These are phyloP conservation scores for Heliconius charithonia DNA, from an alignment of 2,888 invertebrate genomes.

Conservation along the genomic window DNA sequence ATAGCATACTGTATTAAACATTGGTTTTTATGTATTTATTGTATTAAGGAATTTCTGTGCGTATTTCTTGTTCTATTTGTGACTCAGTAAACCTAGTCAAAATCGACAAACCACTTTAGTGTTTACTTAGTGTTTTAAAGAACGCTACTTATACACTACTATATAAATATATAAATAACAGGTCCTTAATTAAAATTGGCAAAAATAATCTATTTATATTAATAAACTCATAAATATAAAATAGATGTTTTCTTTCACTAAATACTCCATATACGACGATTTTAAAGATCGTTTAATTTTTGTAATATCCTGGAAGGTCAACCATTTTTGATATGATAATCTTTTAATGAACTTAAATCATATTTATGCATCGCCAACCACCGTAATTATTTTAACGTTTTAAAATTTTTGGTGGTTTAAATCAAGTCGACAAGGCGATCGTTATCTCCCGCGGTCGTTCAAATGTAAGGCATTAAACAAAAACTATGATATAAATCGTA, in stretches of 20 bases:
- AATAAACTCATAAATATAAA: neutral
- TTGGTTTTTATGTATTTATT: neutral
- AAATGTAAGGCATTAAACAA: slow-evolving; percentile 44
- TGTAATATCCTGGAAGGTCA: neutral
- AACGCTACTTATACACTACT: neutral
- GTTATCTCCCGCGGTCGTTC: slow-evolving; percentile 43
- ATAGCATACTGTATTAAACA: neutral
- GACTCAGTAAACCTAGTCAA: neutral
- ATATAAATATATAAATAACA: too few species aligned
- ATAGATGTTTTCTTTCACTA: neutral
- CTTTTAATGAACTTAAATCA: slow-evolving; percentile 26
- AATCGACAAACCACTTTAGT: neutral
- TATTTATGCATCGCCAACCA: slow-evolving; percentile 43
- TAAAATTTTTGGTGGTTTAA: slow-evolving; percentile 38
- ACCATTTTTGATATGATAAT: slow-evolving; percentile 2
- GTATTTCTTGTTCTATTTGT: too few species aligned
- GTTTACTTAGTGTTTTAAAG: neutral
- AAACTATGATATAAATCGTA: slow-evolving; percentile 43
- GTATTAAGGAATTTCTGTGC: neutral
- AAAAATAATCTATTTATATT: neutral
- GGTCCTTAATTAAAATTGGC: neutral
- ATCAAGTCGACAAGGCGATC: slow-evolving; percentile 44
- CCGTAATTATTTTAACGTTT: slow-evolving; percentile 42
- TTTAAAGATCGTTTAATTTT: neutral
- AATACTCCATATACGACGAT: neutral